Conservation (phyloP, 1,140 invertebrate genomes). For the Lanistes nyassanus region DNA sequence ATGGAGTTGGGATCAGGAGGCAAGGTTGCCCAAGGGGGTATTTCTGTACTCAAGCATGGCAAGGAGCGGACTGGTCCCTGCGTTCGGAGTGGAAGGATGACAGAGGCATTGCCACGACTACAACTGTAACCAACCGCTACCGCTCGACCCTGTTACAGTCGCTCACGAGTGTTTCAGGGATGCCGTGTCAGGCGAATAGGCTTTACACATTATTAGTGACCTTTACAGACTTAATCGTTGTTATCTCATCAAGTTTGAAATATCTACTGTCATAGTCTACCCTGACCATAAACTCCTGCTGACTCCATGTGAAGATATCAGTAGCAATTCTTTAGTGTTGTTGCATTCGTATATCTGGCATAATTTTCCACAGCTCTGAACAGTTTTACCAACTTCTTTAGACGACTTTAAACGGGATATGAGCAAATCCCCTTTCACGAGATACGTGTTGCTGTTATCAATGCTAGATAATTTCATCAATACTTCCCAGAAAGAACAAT, state of each 20-base stretch:
- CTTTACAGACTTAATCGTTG: neutral
- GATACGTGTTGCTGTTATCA: too few relatives aligned
- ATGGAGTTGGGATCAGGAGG: constrained; percentile 1
- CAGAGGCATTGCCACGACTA: neutral
- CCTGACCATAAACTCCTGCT: neutral
- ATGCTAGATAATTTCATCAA: too few relatives aligned
- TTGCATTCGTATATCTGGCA: too few relatives aligned
- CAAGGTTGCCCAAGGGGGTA: neutral
- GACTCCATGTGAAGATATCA: neutral
- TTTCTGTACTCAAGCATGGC: neutral
- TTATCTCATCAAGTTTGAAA: neutral
- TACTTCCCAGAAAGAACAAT: too few relatives aligned
- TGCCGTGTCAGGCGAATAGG: neutral
- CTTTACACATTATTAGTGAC: neutral
- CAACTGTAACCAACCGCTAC: neutral
- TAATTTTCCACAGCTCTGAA: too few relatives aligned
- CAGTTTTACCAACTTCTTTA: too few relatives aligned
- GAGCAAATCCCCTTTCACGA: too few relatives aligned
- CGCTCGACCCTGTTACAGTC: too few relatives aligned
- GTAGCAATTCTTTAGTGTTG: neutral
- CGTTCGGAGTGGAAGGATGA: neutral
- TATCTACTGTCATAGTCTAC: constrained; percentile 4
- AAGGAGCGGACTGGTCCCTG: neutral
- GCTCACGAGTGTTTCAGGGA: constrained; percentile 1
- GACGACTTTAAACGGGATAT: too few relatives aligned